Conservation (phyloP, 1,140 invertebrate species). For the Wasmannia auropunctata region DNA sequence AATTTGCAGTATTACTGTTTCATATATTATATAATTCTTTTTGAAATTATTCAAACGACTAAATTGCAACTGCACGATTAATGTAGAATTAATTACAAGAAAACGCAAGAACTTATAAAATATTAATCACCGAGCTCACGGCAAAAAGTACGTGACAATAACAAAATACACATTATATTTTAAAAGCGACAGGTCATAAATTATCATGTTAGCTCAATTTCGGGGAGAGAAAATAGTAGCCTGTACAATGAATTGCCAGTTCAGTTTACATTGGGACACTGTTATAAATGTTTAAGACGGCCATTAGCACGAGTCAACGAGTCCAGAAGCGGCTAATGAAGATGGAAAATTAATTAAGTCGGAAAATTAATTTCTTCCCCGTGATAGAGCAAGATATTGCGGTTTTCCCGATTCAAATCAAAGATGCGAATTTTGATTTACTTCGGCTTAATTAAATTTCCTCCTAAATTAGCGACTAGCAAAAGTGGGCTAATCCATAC, state of each 20-base stretch:
- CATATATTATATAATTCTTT: neutral
- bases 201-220: neutral
- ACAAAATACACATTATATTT: neutral
- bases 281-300: constrained; percentile 54
- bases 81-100: neutral
- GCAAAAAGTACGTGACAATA: neutral
- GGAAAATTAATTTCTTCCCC: constrained; percentile 46
- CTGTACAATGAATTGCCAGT: constrained; percentile 26
- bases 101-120: neutral
- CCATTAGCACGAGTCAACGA: constrained; percentile 37
- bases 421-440: constrained; percentile 54
- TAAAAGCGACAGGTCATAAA: neutral
- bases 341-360: constrained; percentile 60
- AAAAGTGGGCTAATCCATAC: constrained; percentile 27
- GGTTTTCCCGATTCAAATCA: constrained; percentile 45
- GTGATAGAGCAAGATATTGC: constrained; percentile 42
- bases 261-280: constrained; percentile 23
- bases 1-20: neutral
- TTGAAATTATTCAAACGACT: too few relatives aligned
- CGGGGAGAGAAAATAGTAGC: neutral
- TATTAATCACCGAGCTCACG: neutral
- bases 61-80: too few relatives aligned
- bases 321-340: constrained; percentile 48
- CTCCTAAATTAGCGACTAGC: constrained; percentile 28
- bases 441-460: constrained; percentile 51